A percentile compares a stretch with the other conserved stretches of the same genome.
Conservation (phyloP, 2,113 vertebrate genomes). For the Coptodon rendalli region DNA sequence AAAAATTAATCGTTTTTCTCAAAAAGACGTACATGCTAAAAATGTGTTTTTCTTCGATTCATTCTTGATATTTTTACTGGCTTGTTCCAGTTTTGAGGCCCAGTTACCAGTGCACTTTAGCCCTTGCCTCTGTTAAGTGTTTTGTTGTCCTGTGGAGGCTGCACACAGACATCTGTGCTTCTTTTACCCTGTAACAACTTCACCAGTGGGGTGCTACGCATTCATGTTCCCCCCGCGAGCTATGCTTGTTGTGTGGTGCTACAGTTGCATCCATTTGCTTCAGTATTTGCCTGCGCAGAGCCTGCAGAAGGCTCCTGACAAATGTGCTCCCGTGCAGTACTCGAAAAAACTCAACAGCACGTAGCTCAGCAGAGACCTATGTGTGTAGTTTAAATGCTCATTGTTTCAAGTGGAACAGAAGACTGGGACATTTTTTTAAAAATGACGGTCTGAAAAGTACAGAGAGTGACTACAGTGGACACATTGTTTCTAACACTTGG, state of each 20-base stretch:
- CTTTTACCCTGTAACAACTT: not conserved
- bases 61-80: not conserved
- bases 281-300: not conserved
- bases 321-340: not conserved
- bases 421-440: not conserved
- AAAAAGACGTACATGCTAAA: not conserved
- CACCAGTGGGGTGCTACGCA: not conserved
- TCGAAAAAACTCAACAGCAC: not conserved
- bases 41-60: not conserved
- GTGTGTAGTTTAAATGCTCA: accelerated
- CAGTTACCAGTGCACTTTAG: not conserved
- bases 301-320: not conserved
- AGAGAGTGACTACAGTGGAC: not conserved
- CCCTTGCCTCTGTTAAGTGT: not conserved
- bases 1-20: not conserved
- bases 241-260: not conserved
- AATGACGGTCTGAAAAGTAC: not conserved
- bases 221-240: not conserved
- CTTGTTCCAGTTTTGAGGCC: not conserved
- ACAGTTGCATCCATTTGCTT: not conserved
- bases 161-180: not conserved
- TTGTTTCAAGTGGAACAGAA: not conserved
- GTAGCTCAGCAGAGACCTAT: not conserved
- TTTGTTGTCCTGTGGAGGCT: not conserved
- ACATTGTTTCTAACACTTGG: not conserved